Conservation (phyloP, 2,113 vertebrate genomes). For the Oryzias curvinotus region DNA sequence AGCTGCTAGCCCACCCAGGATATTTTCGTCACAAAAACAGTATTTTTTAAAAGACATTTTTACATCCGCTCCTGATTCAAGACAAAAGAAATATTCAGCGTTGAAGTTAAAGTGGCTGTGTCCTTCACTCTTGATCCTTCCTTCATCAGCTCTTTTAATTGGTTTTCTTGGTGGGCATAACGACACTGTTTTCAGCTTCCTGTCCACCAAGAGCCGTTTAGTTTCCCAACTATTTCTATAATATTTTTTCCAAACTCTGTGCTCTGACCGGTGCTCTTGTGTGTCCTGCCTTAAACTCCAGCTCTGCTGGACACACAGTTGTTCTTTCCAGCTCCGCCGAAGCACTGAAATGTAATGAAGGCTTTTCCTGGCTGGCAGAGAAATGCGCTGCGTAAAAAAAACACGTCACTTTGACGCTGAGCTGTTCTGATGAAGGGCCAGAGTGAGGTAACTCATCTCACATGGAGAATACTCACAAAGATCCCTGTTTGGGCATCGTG, state of each 20-base stretch:
- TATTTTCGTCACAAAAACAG: too few relatives aligned
- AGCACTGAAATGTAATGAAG: constrained; percentile 38
- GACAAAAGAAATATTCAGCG: too few relatives aligned
- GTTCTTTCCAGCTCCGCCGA: constrained; percentile 48
- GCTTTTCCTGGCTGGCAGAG: constrained; percentile 40
- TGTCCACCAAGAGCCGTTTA: constrained; percentile 64
- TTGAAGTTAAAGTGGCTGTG: too few relatives aligned
- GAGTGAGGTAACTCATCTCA: constrained; percentile 48
- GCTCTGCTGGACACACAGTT: constrained; percentile 33
- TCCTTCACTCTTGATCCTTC: constrained; percentile 8
- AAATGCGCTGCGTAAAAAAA: constrained; percentile 29
- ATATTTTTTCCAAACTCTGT: constrained; percentile 72
- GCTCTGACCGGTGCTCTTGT: constrained; percentile 69
- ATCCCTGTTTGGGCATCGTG: constrained; percentile 38
- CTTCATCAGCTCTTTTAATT: background rate
- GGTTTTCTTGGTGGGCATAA: constrained; percentile 21
- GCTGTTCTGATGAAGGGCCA: constrained; percentile 50
- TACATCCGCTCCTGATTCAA: too few relatives aligned
- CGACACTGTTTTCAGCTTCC: constrained; percentile 55
- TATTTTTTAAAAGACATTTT: too few relatives aligned
- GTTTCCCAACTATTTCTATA: constrained; percentile 73
- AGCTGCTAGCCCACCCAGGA: too few relatives aligned
- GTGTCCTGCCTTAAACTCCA: constrained; percentile 42
- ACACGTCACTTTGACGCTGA: constrained; percentile 51
- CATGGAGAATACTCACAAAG: constrained; percentile 7